Conservation (phyloP, 2,888 invertebrate genomes). For the Microctonus hyperodae region DNA sequence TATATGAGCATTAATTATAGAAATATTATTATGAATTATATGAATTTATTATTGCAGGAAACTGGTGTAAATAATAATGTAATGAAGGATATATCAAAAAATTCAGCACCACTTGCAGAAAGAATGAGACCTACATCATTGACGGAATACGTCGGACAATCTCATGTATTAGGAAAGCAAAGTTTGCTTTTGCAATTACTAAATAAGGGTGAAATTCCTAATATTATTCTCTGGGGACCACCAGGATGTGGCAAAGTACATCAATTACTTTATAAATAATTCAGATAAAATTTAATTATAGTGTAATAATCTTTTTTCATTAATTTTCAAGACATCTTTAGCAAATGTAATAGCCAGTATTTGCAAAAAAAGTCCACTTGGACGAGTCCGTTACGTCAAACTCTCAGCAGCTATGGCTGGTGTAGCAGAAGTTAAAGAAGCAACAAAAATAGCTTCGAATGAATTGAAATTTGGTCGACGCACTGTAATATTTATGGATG, state of each 20-base stretch:
- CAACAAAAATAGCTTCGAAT: constrained; percentile 75
- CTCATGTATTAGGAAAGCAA: constrained; percentile 72
- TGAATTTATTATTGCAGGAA: constrained; percentile 29
- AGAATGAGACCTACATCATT: constrained; percentile 74
- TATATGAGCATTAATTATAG: background rate
- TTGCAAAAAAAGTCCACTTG: constrained; percentile 67
- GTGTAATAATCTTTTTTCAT: no score
- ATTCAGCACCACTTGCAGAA: constrained; percentile 73
- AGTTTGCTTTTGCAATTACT: constrained; percentile 73
- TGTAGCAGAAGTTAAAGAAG: constrained; percentile 79
- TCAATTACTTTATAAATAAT: constrained; percentile 7
- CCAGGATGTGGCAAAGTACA: constrained; percentile 85
- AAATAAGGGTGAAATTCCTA: constrained; percentile 74
- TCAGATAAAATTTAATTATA: background rate
- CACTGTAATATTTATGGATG: constrained; percentile 85
- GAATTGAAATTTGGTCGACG: constrained; percentile 74
- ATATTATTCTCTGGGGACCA: constrained; percentile 86
- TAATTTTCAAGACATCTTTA: constrained; percentile 74
- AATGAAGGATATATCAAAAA: constrained; percentile 19
- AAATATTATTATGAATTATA: background rate
- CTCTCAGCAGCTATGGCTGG: constrained; percentile 80
- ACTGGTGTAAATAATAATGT: constrained; percentile 23
- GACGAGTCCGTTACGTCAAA: constrained; percentile 72
- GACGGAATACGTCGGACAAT: constrained; percentile 76
- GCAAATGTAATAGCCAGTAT: constrained; percentile 76